Evolutionary conservation across 2,888 invertebrate genomes (phyloP), one percentile per base, ranked within the genome.

Genomic region (Reticulitermes lucifugus): DNA sequence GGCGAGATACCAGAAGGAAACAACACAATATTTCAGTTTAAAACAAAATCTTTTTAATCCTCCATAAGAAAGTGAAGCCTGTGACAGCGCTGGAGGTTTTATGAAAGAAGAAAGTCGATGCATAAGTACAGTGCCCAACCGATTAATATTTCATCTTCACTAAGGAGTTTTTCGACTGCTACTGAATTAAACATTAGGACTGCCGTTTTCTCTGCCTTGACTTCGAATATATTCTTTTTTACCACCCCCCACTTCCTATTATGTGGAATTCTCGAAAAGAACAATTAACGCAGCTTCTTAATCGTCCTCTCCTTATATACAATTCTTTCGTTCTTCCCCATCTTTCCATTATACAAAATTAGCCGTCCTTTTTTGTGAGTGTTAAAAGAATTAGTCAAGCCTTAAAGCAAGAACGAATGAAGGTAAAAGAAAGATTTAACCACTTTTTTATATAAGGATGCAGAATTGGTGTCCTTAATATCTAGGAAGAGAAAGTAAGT

Each of bases 391-490:
- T 73, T 41, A 73, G 35, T 73, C 41, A 73, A 73, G 73, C 41
- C 73, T 14, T 41, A 73, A 73, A 41, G 41, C 18, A 73, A 41
- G 73, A 73, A 41, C 35, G 14, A 41, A 41, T 35, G 35, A 41
- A 41, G 41, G 41, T 41, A 18, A 73, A 73, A 73, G 73, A 73
- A 73, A 73, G 73, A 73, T 73, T 73, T 41, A 73, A 41, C 25
- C 41, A 41, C 73, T 73, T 41, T 25, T 70, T 29, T 73, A 29
- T 41, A 21, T 41, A 22, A 25, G 73, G 21, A 41, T 18, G 41
- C 25, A 41, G 29, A 65, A 65, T 65, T 65, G 65, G 65, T 25
- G 65, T 65, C 25, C 73, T 73, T 73, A 73, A 73, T 73, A 73
- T 41, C 73, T 73, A n/a, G 21, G 2, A 73, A 73, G 35, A 21